Evolutionary conservation across 2,797 vertebrate species (phyloP).

Genomic region (Galago senegalensis): DNA sequence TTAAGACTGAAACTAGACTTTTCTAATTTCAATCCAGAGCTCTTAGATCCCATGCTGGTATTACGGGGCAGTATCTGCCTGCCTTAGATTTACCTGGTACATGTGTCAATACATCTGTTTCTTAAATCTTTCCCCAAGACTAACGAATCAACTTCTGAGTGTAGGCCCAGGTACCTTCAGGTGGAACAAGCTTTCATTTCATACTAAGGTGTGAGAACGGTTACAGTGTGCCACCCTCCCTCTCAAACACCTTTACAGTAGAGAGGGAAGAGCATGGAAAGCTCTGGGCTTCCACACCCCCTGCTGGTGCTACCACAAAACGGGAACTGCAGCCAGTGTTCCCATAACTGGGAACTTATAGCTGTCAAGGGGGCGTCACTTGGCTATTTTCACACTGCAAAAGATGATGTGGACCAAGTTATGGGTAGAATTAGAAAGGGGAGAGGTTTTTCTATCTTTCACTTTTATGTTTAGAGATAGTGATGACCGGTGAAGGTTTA

Average conservation of each 20-base stretch:
- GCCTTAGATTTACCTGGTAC: background rate
- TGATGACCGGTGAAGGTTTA: background rate
- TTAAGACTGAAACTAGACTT: background rate
- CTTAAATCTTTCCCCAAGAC: background rate
- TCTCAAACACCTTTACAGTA: background rate
- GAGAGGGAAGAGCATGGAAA: background rate
- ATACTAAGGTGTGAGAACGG: background rate
- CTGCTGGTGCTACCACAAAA: background rate
- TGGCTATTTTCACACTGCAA: background rate
- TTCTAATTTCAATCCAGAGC: background rate
- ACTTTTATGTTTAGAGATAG: background rate
- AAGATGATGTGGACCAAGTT: background rate
- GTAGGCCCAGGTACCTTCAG: background rate
- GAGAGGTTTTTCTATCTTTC: background rate
- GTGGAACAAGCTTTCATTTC: background rate
- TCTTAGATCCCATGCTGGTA: background rate
- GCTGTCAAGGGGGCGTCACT: background rate
- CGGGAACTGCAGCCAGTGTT: background rate
- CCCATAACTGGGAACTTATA: background rate
- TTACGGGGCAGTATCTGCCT: fast-evolving
- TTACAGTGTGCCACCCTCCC: background rate
- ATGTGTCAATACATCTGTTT: background rate
- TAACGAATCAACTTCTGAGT: background rate
- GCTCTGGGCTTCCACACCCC: background rate
- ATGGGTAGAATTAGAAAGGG: background rate